Conservation (phyloP, 2,113 vertebrate genomes). For the Amblyornis subalaris region DNA sequence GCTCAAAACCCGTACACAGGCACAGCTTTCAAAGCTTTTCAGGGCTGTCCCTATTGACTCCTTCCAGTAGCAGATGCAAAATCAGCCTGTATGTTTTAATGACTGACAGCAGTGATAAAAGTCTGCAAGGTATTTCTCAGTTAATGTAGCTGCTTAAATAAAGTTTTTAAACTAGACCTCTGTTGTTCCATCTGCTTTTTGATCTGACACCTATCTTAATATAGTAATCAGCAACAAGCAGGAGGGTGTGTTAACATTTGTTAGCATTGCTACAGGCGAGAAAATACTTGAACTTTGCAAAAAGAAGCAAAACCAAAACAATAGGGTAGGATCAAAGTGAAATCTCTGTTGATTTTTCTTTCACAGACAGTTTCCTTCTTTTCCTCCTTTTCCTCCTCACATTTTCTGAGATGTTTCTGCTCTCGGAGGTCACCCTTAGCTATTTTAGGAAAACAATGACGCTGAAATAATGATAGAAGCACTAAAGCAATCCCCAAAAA, state of each 20-base stretch:
- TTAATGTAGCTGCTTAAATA: neutral
- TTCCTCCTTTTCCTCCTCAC: neutral
- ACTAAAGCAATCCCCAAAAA: neutral
- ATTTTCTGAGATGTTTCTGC: neutral
- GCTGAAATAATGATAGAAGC: neutral
- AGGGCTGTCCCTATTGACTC: neutral
- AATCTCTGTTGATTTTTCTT: neutral
- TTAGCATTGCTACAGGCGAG: conserved; percentile 10
- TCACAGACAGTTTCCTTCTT: neutral
- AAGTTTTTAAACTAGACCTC: neutral
- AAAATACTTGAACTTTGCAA: conserved; percentile 43
- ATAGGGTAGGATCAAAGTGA: conserved; percentile 37
- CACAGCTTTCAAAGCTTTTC: neutral
- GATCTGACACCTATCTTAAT: conserved; percentile 12
- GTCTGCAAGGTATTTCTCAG: neutral
- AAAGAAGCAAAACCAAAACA: conserved; percentile 44
- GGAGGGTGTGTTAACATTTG: neutral
- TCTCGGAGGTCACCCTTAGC: neutral
- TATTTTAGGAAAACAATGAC: neutral
- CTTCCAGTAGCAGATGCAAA: neutral
- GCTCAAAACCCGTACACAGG: neutral
- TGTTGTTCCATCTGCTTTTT: conserved; percentile 25
- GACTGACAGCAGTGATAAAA: neutral
- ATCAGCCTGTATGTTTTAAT: neutral
- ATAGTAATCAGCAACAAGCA: conserved; percentile 18